These are phyloP conservation scores for Scrobipalpa atriplicella DNA, from an alignment of 2,888 invertebrate species.

Conservation along the genomic window DNA sequence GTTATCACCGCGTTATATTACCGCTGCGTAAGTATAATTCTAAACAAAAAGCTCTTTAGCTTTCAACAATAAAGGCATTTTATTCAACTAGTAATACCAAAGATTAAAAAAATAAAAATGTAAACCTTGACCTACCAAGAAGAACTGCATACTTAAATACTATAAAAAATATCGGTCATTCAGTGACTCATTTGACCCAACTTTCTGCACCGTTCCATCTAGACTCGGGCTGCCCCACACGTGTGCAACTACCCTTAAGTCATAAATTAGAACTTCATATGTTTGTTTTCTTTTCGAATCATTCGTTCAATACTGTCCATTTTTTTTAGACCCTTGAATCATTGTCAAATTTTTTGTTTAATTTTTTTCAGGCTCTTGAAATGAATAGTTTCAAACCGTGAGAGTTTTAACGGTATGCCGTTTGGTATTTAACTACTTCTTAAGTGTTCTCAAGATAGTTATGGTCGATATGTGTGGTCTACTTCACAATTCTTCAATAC, in stretches of 20 bases:
- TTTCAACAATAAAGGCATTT: too few relatives aligned
- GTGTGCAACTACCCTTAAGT: slow-evolving; percentile 43
- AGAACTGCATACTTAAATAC: background rate
- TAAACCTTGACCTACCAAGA: too few relatives aligned
- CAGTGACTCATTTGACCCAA: background rate
- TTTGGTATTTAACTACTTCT: background rate
- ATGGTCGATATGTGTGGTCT: slow-evolving; percentile 5
- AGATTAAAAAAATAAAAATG: too few relatives aligned
- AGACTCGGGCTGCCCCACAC: slow-evolving; percentile 31
- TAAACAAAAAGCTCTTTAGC: too few relatives aligned
- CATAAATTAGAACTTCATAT: slow-evolving; percentile 59
- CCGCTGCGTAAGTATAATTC: too few relatives aligned
- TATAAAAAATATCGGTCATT: background rate
- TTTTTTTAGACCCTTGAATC: too few relatives aligned
- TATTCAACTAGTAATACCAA: too few relatives aligned
- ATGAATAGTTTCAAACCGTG: slow-evolving; percentile 69
- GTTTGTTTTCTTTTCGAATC: slow-evolving; percentile 69
- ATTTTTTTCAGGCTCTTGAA: slow-evolving; percentile 46
- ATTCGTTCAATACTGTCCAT: slow-evolving; percentile 61
- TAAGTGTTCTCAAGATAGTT: background rate
- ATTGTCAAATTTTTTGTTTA: too few relatives aligned
- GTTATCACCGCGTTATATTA: too few relatives aligned
- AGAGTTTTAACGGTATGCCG: slow-evolving; percentile 51
- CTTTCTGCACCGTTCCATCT: slow-evolving; percentile 13
- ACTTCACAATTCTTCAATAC: background rate